Evolutionary conservation across 2,113 vertebrate genomes (phyloP).

Genomic region (Chaetorhynchus papuensis): DNA sequence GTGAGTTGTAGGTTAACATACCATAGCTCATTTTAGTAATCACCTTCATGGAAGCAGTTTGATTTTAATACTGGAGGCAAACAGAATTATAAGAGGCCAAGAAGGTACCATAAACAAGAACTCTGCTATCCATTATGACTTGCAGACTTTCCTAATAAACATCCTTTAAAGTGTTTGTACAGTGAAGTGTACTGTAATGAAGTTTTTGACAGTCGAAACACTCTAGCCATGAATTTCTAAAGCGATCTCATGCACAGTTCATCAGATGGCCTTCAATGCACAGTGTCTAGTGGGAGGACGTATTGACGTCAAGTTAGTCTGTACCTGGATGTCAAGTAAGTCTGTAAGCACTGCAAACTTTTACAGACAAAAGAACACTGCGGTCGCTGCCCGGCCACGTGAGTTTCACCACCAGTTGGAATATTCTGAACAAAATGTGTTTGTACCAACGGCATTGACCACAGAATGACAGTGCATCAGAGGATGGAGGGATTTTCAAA

Average conservation of each 20-base stretch:
- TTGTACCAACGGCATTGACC: slow-evolving; percentile 2
- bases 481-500: slow-evolving; percentile 67
- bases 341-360: slow-evolving; percentile 8
- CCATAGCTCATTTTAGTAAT: slow-evolving; percentile 73
- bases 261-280: slow-evolving; percentile 12
- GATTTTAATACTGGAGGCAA: slow-evolving; percentile 70
- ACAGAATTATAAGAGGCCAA: slow-evolving; percentile 69
- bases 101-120: slow-evolving; percentile 64
- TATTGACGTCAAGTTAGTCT: background rate
- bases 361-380: slow-evolving; percentile 26
- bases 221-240: slow-evolving; percentile 14
- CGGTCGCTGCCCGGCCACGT: background rate
- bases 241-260: slow-evolving; percentile 13
- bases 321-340: background rate
- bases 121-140: slow-evolving; percentile 71
- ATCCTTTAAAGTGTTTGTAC: slow-evolving; percentile 75
- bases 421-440: background rate
- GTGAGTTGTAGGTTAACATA: slow-evolving; percentile 78
- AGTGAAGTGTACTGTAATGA: slow-evolving; percentile 72
- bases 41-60: slow-evolving; percentile 69
- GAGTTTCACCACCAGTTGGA: slow-evolving; percentile 20
- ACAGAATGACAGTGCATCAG: slow-evolving; percentile 56
- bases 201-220: slow-evolving; percentile 65
- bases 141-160: slow-evolving; percentile 72
- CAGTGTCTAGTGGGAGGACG: background rate